A percentile compares a stretch with the other conserved stretches of the same genome.
Conservation (phyloP, 2,113 vertebrate species). For the Mobula birostris region DNA sequence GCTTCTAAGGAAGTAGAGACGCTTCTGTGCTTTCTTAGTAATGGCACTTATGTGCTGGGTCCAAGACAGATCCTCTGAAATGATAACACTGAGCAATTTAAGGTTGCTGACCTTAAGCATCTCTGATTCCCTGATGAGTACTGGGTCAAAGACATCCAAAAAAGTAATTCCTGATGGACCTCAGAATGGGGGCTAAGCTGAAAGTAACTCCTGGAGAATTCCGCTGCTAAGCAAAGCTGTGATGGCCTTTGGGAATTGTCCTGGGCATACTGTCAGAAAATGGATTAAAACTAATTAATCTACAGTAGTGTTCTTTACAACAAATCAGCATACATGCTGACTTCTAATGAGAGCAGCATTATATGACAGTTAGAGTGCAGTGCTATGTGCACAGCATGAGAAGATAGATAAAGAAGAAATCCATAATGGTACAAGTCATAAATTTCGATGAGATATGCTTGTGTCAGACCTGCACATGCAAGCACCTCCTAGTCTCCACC, state of each 20-base stretch:
- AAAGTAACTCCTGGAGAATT: background rate
- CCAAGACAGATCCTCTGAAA: too few relatives aligned
- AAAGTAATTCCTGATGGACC: too few relatives aligned
- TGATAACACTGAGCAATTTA: too few relatives aligned
- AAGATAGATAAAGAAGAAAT: background rate
- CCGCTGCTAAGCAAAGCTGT: background rate
- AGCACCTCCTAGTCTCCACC: too few relatives aligned
- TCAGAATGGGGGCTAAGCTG: background rate
- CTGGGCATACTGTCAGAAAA: background rate
- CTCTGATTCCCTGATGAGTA: too few relatives aligned
- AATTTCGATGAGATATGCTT: background rate
- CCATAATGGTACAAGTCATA: too few relatives aligned
- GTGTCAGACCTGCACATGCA: too few relatives aligned
- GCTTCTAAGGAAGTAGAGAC: too few relatives aligned
- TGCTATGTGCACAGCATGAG: background rate
- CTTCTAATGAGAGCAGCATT: background rate
- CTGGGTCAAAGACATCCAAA: too few relatives aligned
- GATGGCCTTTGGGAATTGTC: slow-evolving; percentile 8
- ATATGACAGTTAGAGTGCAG: background rate
- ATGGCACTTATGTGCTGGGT: too few relatives aligned
- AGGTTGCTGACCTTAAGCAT: too few relatives aligned
- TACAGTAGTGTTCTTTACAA: background rate
- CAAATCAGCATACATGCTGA: background rate
- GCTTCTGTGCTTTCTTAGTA: too few relatives aligned
- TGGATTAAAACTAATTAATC: slow-evolving; percentile 16